Base-by-base conservation (phyloP, 2,113 vertebrate genomes). In the Onychorhynchus coronatus region DNA sequence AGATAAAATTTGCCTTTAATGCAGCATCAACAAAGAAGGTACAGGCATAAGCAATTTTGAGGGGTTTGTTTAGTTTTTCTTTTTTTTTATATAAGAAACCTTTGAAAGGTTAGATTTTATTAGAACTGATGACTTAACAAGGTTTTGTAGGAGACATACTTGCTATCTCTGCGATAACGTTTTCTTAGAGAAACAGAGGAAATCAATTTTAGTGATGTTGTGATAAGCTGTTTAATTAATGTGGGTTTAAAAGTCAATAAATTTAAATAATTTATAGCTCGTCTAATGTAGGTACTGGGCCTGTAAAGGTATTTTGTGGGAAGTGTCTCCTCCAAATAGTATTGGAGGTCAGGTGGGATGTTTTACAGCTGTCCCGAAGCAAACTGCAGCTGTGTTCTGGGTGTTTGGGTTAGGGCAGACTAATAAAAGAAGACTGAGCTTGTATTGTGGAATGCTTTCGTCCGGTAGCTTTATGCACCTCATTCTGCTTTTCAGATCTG, bases 111-210 rank as follows among this genome's bases (percentile, higher is more conserved):
- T 97, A 95, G 41, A 66, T 96, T 93, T 93, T 94, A 71, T 93
- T 92, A 74, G 94, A 96, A 95, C 46, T 97, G 88, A 96, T 97
- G 97, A 95, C 93, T 97, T 96, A 75, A 91, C 77, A 95, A 95
- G 68, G 71, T 95, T 97, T 95, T 83, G n/a, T 89, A 90, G 67
- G 85, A 95, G 82, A 82, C 33, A 4, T 44, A 39, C 20, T 88
- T 94, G 76, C 65, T 94, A 79, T 93, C 80, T 86, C 71, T 89
- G 77, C 4, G 9, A 66, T 85, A 82, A 66, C 61, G 14, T 89
- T 95, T 98, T 91, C 18, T 94, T 88, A 44, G 24, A 53, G 75
- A 89, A 95, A 89, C 83, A 35, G 37, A 73, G 39, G 73, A 96
- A 95, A 97, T 97, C 89, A 86, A 95, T 97, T 65, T 67, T 73